Evolutionary conservation across 2,888 invertebrate species (phyloP), one percentile per base, ranked within the genome.

Genomic region (Cyclophora punctaria): DNA sequence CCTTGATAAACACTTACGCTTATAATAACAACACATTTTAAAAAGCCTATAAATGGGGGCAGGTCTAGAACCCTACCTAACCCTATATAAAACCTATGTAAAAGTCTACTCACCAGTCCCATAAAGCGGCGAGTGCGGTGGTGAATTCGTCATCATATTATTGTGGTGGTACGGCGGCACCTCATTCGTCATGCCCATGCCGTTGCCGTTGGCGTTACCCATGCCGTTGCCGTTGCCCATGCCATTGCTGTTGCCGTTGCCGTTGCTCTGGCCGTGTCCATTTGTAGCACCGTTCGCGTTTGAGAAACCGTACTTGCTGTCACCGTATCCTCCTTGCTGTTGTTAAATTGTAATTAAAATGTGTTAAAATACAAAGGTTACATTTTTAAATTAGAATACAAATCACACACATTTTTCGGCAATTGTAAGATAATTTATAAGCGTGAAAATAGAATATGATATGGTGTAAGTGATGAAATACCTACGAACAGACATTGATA

Each of bases 281-380:
- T 67, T 78, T 55, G 75, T 60, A 51, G 77, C 59, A 3, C 74
- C 83, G 57, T 78, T 82, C 46, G 79, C 74, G 66, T 83, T 89
- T 55, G 91, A 87, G 75, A 91, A 91, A 44, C 92, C 91, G 69
- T 92, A 93, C 67, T 92, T 92, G 75, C 90, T 92, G 77, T 92
- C 92, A 48, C 89, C 89, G 57, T 89, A 89, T 5, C 86, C 89
- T 56, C 86, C 83, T 74, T 88, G 86, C 87, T 86, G 76, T 69
- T 59, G 41, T 49, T 41, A 44, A 20, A 20, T 20, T 20, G 20
- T 20, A 20, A 20, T 20, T 20, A 1, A 20, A 20, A 20, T 20
- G 2, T 20, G 20, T 20, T 20, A 20, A 20, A 20, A 20, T 2
- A 20, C 20, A 20, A 20, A 20, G 20, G 20, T 20, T n/a, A n/a